Conservation (phyloP, 37 sponge, comb jelly and placozoan genomes). For the Beroe forskalii region DNA sequence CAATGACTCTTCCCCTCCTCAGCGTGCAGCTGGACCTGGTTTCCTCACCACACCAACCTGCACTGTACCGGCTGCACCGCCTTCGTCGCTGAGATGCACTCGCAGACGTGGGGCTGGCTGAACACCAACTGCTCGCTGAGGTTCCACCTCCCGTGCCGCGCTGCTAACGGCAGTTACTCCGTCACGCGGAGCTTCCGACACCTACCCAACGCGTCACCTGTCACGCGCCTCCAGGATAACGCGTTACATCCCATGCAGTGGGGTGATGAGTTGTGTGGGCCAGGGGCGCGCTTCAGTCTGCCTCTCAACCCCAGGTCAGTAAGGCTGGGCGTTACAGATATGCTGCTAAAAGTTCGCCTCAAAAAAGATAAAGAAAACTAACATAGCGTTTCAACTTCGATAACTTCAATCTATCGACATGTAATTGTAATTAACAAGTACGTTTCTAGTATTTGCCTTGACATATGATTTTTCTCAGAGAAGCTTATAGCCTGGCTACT, state of each 20-base stretch:
- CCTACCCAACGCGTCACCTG: background rate
- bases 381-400: no score
- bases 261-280: background rate
- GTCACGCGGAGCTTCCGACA: background rate
- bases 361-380: no score
- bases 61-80: slow-evolving; percentile 27
- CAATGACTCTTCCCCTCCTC: no score
- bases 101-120: slow-evolving; percentile 21
- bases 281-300: background rate
- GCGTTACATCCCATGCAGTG: no score
- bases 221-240: background rate
- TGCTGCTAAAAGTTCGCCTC: no score
- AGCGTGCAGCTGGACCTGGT: slow-evolving; percentile 64
- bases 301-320: slow-evolving; percentile 40
- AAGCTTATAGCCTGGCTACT: background rate
- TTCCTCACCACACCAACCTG: slow-evolving; percentile 13
- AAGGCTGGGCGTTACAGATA: no score
- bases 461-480: no score
- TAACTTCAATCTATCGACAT: no score
- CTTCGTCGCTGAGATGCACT: background rate
- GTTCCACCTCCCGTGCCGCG: background rate
- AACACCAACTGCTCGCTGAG: slow-evolving; percentile 20
- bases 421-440: no score
- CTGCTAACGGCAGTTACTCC: background rate
- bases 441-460: no score